Conservation (phyloP, 1,140 invertebrate genomes). For the Neoseiulus cucumeris region DNA sequence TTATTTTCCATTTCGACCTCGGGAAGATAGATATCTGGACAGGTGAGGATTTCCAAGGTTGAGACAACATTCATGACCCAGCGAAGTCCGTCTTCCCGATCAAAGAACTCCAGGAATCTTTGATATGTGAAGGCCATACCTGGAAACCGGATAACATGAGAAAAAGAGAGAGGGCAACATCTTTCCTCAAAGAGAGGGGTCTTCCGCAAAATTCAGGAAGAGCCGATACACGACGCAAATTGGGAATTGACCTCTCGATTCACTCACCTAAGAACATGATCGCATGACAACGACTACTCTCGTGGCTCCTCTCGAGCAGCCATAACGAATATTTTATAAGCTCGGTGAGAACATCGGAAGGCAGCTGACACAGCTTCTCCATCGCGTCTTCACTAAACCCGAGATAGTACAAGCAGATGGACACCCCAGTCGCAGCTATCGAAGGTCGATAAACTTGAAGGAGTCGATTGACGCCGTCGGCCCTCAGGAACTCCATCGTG, state of each 20-base stretch:
- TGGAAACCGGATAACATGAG: not conserved
- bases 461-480: constrained; percentile 55
- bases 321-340: constrained; percentile 51
- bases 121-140: constrained; percentile 75
- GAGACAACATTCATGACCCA: constrained; percentile 74
- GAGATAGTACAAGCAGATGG: constrained; percentile 84
- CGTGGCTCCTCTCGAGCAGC: constrained; percentile 83
- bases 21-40: not conserved
- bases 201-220: too few relatives aligned
- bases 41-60: not conserved
- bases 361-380: constrained; percentile 40
- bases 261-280: constrained; percentile 67
- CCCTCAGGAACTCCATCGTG: constrained; percentile 75
- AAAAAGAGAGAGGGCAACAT: too few relatives aligned
- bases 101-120: constrained; percentile 75
- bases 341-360: constrained; percentile 13
- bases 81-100: constrained; percentile 68
- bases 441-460: constrained; percentile 73
- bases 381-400: constrained; percentile 93
- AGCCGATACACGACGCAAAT: too few relatives aligned
- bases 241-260: too few relatives aligned
- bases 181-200: too few relatives aligned
- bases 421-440: constrained; percentile 81
- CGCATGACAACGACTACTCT: constrained; percentile 81
- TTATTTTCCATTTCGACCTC: constrained; percentile 40